phyloP scores from a whole-genome alignment of 1,140 invertebrate species.

The Lerema accius region DNA sequence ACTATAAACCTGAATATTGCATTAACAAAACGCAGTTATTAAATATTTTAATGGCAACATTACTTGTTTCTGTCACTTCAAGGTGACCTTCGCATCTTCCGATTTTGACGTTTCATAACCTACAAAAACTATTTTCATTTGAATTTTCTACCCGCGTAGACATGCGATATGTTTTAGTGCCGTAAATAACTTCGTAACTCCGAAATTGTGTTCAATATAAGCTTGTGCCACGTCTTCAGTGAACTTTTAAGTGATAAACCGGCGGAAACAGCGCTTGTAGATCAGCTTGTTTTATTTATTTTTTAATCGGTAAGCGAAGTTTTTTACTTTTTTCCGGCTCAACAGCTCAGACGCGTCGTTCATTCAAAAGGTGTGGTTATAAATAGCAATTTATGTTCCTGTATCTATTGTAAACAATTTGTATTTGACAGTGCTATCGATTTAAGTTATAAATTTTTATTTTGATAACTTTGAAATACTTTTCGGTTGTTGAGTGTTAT shows the following conservation, averaged over 20 bases:
- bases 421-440: background rate
- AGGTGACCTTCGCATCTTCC: conserved; percentile 71
- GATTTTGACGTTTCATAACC: conserved; percentile 69
- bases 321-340: conserved; percentile 52
- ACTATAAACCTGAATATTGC: background rate
- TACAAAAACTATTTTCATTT: conserved; percentile 65
- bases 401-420: conserved; percentile 27
- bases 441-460: conserved; percentile 3
- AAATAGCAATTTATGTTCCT: conserved; percentile 53
- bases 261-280: conserved; percentile 36
- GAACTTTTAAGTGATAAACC: conserved; percentile 64
- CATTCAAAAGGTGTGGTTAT: conserved; percentile 56
- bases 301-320: conserved; percentile 58
- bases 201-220: conserved; percentile 43
- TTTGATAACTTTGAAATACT: conserved; percentile 7
- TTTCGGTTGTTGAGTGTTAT: background rate
- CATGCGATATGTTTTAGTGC: conserved; percentile 57
- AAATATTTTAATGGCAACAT: conserved; percentile 30
- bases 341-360: conserved; percentile 37
- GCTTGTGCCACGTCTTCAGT: conserved; percentile 54
- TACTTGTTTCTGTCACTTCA: conserved; percentile 52
- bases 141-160: conserved; percentile 74
- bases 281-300: conserved; percentile 40
- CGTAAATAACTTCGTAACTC: conserved; percentile 50
- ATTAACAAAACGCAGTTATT: conserved; percentile 11